phyloP scores from a whole-genome alignment of 37 sponge, comb jelly and placozoan genomes.

The Petrosia ficiformis region DNA sequence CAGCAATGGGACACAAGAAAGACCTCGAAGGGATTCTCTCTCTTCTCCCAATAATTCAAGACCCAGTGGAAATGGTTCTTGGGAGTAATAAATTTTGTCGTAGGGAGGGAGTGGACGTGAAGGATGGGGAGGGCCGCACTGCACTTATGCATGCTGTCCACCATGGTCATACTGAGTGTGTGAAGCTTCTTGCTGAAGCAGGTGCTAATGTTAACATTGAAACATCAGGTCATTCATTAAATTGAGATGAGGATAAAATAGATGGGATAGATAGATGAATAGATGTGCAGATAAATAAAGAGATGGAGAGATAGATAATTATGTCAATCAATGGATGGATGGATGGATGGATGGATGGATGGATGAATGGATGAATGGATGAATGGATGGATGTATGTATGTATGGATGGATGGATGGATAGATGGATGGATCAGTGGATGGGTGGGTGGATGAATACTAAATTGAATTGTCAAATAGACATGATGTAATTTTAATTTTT shows the following conservation, averaged over 20 bases:
- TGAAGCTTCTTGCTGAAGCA: conserved; percentile 59
- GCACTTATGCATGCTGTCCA: conserved; percentile 90
- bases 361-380: too few relatives aligned
- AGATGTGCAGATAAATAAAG: neutral
- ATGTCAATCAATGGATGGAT: too few relatives aligned
- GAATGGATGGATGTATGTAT: too few relatives aligned
- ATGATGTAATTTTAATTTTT: neutral
- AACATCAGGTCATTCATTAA: conserved; percentile 60
- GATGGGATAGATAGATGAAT: neutral
- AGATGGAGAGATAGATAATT: neutral
- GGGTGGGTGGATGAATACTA: neutral
- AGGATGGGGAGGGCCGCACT: conserved; percentile 72
- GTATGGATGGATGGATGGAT: too few relatives aligned
- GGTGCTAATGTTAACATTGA: conserved; percentile 62
- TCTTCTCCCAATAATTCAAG: conserved; percentile 32
- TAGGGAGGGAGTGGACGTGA: conserved; percentile 54
- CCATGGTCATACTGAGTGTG: conserved; percentile 46
- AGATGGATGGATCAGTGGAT: too few relatives aligned
- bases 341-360: too few relatives aligned
- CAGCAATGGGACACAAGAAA: conserved; percentile 66
- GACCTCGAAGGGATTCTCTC: conserved; percentile 28
- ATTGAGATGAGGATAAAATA: too few relatives aligned
- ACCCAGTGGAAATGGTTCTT: conserved; percentile 50
- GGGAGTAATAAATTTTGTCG: conserved; percentile 33
- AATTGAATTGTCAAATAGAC: neutral